A percentile compares a stretch with the other conserved stretches of the same genome.
phyloP scores from a whole-genome alignment of 2,797 vertebrate species.

The Notolabrus celidotus region DNA sequence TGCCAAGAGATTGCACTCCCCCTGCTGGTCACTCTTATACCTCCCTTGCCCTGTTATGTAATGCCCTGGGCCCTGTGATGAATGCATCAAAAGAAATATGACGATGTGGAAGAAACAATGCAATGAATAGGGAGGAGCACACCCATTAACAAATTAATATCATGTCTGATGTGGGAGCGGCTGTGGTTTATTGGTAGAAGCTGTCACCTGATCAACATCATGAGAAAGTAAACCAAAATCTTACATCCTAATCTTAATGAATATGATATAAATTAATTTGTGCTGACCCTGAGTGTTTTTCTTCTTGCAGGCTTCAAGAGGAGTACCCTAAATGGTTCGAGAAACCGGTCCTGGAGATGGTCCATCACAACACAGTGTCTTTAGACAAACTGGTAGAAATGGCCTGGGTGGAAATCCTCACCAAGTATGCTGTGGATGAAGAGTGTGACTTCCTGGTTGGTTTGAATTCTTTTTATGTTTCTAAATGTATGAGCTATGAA shows the following conservation, averaged over 20 bases:
- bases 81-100: constrained; percentile 5
- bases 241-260: not conserved
- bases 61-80: not conserved
- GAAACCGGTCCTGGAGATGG: constrained; percentile 95
- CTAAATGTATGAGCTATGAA: not conserved
- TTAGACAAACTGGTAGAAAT: constrained; percentile 97
- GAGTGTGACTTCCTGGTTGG: constrained; percentile 97
- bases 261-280: not conserved
- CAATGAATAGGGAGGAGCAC: not conserved
- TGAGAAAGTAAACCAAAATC: not conserved
- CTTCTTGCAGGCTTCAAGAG: constrained; percentile 90
- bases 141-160: not conserved
- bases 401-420: constrained; percentile 98
- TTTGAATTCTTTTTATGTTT: constrained; percentile 9
- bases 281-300: not conserved
- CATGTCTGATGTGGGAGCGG: not conserved
- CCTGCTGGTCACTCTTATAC: constrained; percentile 60
- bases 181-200: no score
- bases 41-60: constrained; percentile 44
- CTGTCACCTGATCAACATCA: no score
- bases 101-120: not conserved
- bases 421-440: constrained; percentile 96
- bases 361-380: constrained; percentile 97
- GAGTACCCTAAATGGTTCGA: constrained; percentile 98
- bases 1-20: constrained; percentile 44